Conservation (phyloP, 2,888 invertebrate genomes). For the Ormia ochracea region DNA sequence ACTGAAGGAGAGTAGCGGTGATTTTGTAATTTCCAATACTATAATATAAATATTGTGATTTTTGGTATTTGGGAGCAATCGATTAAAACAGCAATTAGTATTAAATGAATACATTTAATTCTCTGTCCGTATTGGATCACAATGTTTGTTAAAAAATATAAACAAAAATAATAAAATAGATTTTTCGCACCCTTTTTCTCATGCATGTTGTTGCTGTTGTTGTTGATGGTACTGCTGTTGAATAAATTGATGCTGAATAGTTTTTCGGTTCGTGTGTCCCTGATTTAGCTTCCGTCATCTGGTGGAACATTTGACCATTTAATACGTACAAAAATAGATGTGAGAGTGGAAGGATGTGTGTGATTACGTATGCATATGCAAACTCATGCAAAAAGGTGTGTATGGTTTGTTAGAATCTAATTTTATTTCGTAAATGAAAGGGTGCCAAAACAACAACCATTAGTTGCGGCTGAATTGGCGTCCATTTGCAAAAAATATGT, state of each 20-base stretch:
- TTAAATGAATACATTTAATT: slow-evolving; percentile 1
- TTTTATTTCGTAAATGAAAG: slow-evolving; percentile 51
- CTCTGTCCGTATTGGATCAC: slow-evolving; percentile 16
- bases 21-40: too few species aligned
- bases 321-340: not conserved
- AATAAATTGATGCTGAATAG: slow-evolving; percentile 52
- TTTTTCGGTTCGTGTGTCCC: slow-evolving; percentile 60
- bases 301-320: slow-evolving; percentile 35
- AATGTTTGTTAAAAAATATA: slow-evolving; percentile 33
- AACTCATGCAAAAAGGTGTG: slow-evolving; percentile 56
- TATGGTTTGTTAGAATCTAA: slow-evolving; percentile 60
- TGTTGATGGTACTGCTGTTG: slow-evolving; percentile 13
- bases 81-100: too few species aligned
- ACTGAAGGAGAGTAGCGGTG: too few species aligned
- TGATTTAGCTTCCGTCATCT: slow-evolving; percentile 53
- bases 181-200: slow-evolving; percentile 57
- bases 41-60: too few species aligned
- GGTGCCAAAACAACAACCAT: slow-evolving; percentile 66
- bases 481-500: slow-evolving; percentile 58
- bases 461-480: slow-evolving; percentile 74
- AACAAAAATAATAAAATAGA: slow-evolving; percentile 50
- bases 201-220: slow-evolving; percentile 17
- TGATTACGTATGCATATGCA: not conserved
- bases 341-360: not conserved
- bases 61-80: too few species aligned